These are phyloP conservation scores for Cathartes aura DNA, from an alignment of 2,113 vertebrate genomes.

Conservation along the genomic window DNA sequence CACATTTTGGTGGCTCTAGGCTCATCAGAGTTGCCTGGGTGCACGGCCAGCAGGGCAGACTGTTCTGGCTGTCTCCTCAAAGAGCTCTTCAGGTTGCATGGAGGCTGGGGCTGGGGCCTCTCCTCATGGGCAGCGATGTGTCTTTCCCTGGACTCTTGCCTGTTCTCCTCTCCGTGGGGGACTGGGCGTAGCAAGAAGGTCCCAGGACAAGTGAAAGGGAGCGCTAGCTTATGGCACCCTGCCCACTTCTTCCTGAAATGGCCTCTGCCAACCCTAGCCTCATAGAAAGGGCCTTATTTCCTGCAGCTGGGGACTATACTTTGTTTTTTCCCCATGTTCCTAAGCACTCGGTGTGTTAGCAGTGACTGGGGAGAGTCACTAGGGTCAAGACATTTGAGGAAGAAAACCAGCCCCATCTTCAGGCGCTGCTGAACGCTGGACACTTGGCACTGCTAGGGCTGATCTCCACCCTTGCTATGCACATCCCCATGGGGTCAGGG, in stretches of 20 bases:
- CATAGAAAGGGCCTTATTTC: background rate
- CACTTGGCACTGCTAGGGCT: background rate
- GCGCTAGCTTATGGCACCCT: background rate
- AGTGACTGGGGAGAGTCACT: background rate
- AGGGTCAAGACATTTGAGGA: background rate
- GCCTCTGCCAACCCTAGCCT: background rate
- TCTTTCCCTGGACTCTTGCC: background rate
- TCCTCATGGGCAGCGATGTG: background rate
- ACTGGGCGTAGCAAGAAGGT: background rate
- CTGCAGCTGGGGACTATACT: background rate
- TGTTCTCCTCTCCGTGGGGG: background rate
- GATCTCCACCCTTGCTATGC: background rate
- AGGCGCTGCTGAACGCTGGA: background rate
- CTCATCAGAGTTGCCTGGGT: rapidly evolving
- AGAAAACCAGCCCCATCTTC: background rate
- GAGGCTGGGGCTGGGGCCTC: background rate
- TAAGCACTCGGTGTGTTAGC: rapidly evolving
- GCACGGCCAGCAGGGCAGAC: background rate
- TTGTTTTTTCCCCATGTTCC: rapidly evolving
- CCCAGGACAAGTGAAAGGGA: background rate
- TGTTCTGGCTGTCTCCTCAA: background rate
- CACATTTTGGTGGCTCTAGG: background rate
- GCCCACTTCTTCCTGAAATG: background rate
- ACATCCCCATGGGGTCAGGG: rapidly evolving
- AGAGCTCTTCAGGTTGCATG: rapidly evolving